Conservation (phyloP, 2,113 vertebrate species). For the Tautogolabrus adspersus region DNA sequence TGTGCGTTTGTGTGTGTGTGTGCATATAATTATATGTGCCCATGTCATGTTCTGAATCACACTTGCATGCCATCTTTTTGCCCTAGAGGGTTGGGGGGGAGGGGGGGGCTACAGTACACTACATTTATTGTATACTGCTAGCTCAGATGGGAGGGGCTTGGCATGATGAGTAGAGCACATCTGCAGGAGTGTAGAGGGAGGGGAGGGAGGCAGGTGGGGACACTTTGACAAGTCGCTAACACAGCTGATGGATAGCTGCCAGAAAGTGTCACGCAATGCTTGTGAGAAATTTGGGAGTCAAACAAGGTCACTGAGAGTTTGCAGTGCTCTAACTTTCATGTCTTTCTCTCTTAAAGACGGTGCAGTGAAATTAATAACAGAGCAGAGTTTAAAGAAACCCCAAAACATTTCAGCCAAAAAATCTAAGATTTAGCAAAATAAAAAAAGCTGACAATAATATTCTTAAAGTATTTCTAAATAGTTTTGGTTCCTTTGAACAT, state of each 20-base stretch:
- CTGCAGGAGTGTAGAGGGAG: background rate
- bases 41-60: constrained; percentile 33
- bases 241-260: constrained; percentile 6
- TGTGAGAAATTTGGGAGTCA: background rate
- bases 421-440: background rate
- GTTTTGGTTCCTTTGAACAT: too few species aligned
- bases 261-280: background rate
- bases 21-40: constrained; percentile 13
- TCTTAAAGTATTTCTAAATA: too few species aligned
- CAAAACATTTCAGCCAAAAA: background rate
- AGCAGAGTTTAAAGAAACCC: background rate
- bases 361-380: background rate
- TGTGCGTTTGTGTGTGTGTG: background rate
- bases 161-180: constrained; percentile 45
- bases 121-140: constrained; percentile 62
- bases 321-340: background rate
- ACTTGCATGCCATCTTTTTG: constrained; percentile 46
- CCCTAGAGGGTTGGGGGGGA: constrained; percentile 15
- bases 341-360: background rate
- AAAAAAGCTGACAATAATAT: too few species aligned
- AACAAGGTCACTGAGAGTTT: background rate
- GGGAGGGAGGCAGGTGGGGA: background rate
- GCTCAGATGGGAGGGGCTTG: constrained; percentile 42
- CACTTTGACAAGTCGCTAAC: constrained; percentile 14
- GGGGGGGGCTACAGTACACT: constrained; percentile 21